Percentiles rank a stretch among this genome's conserved stretches.
Conservation (phyloP, 2,888 invertebrate genomes). For the Sarcophaga rosellei region DNA sequence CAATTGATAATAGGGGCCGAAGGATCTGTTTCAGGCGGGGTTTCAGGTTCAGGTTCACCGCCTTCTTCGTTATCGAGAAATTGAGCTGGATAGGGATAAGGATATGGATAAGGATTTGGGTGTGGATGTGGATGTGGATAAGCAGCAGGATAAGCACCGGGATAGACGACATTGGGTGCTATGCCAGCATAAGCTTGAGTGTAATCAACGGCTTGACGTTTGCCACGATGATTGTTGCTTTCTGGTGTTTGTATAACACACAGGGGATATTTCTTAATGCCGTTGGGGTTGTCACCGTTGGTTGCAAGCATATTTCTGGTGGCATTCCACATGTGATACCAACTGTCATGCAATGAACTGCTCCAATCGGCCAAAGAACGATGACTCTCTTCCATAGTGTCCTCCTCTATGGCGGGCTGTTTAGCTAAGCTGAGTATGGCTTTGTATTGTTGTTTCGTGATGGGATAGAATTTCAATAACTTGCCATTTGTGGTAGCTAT, state of each 20-base stretch:
- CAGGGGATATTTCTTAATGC: slow-evolving; percentile 8
- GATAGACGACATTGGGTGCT: slow-evolving; percentile 13
- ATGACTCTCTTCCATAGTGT: slow-evolving; percentile 9
- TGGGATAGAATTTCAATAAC: slow-evolving; percentile 51
- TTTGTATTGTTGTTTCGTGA: slow-evolving; percentile 26
- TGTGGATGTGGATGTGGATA: neutral
- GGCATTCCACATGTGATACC: slow-evolving; percentile 12
- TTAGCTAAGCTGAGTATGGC: neutral
- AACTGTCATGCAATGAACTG: neutral
- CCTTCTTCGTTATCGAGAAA: neutral
- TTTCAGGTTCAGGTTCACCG: neutral
- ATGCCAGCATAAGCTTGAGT: slow-evolving; percentile 20
- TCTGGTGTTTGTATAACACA: slow-evolving; percentile 31
- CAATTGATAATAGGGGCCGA: slow-evolving; percentile 25
- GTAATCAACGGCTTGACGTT: slow-evolving; percentile 7
- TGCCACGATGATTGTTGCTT: neutral
- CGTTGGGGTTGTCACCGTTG: no score
- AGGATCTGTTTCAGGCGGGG: neutral
- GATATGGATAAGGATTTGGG: neutral
- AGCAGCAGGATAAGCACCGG: neutral
- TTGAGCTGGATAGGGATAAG: neutral
- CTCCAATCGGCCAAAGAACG: slow-evolving; percentile 41
- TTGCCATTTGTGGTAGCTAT: slow-evolving; percentile 43
- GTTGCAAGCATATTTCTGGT: neutral
- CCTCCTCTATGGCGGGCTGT: slow-evolving; percentile 12